Evolutionary conservation across 2,113 vertebrate genomes (phyloP).

Genomic region (Pitta sordida): DNA sequence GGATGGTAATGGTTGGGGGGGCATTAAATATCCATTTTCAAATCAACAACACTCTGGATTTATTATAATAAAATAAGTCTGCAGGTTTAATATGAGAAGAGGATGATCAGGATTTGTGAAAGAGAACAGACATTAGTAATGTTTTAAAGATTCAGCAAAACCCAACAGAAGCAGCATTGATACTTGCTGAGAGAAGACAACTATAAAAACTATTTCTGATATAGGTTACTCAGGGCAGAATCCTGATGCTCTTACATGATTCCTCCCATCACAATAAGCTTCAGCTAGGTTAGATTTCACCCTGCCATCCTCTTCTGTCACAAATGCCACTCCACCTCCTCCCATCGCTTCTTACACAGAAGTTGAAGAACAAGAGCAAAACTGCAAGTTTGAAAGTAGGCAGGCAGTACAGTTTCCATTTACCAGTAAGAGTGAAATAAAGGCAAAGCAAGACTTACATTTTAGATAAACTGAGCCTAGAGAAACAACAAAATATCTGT

Average conservation of each 20-base stretch:
- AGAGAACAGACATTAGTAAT: neutral
- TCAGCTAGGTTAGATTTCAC: neutral
- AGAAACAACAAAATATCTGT: neutral
- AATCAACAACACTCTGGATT: neutral
- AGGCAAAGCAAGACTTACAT: neutral
- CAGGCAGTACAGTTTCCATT: neutral
- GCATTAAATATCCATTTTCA: neutral
- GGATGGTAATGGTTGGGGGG: neutral
- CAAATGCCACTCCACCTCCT: neutral
- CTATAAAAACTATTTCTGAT: neutral
- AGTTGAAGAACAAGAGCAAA: neutral
- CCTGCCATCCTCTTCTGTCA: neutral
- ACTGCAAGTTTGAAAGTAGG: neutral
- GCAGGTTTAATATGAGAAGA: neutral
- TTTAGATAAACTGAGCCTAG: neutral
- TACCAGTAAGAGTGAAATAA: neutral
- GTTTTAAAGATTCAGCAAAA: neutral
- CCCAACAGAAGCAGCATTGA: neutral
- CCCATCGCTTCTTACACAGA: neutral
- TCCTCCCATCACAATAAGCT: neutral
- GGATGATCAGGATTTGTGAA: neutral
- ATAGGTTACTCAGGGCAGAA: neutral
- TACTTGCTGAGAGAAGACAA: neutral
- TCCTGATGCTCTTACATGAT: neutral
- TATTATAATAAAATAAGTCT: neutral